Base-by-base conservation (phyloP, 2,888 invertebrate species). In the Drosophila incognita region DNA sequence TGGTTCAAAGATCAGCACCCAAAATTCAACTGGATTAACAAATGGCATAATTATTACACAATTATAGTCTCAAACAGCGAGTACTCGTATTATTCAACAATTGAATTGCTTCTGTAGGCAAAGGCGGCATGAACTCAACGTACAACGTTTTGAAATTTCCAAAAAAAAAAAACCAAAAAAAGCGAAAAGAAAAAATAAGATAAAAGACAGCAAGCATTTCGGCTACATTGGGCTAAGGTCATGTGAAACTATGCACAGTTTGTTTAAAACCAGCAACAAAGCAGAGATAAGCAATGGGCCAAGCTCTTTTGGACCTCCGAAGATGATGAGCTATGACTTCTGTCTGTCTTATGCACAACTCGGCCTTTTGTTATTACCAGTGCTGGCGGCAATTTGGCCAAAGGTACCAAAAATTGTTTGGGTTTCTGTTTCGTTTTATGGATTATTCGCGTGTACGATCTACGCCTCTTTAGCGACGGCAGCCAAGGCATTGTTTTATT, bases 281-380 rank as follows among this genome's bases (percentile, higher is more conserved):
- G 59, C 68, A 71, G 70, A 71, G 70, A 49, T 58, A 64, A 65
- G 67, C 74, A 62, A 42, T 46, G 59, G 74, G 82, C 76, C 63
- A 58, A 75, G 51, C 59, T 57, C 56, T 63, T 51, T 64, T 60
- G 52, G 62, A 67, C 69, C 68, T 59, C 69, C 65, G 57, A 63
- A 67, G 87, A 85, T 85, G 87, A 85, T 85, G 85, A 85, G 87
- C 87, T 87, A 79, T 84, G 83, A 82, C 82, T 87, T 87, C 80
- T 84, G 68, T 62, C 69, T 51, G 56, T 24, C 61, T 65, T 49
- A 66, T 69, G 79, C 66, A 71, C 56, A 68, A 24, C 51, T 76
- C 87, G 79, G 74, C 85, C 83, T 85, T 85, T 87, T 83, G 76
- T 66, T 77, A 78, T 81, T 85, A 67, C 85, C 76, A 85, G 78